Conservation (phyloP, 2,113 vertebrate genomes). For the Vanacampus margaritifer region DNA sequence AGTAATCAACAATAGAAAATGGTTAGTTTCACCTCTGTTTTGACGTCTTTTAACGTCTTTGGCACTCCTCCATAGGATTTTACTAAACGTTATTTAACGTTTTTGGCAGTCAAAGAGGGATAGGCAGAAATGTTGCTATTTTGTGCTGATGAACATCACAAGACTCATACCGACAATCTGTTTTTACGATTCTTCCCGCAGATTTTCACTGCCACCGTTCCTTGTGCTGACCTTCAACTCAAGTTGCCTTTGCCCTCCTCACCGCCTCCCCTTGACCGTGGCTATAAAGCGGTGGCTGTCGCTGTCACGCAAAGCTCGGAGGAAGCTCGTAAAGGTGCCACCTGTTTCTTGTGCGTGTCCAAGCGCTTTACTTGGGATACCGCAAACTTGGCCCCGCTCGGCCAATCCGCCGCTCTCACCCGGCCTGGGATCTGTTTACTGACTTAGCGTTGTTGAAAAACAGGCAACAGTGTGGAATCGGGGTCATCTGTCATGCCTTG, state of each 20-base stretch:
- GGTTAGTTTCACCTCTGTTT: too few relatives aligned
- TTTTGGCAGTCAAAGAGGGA: too few relatives aligned
- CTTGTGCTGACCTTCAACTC: constrained; percentile 21
- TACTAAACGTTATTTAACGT: too few relatives aligned
- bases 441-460: not conserved
- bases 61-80: too few relatives aligned
- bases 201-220: constrained; percentile 1
- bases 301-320: constrained; percentile 41
- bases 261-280: constrained; percentile 20
- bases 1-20: too few relatives aligned
- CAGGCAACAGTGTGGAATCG: not conserved
- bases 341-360: constrained; percentile 61
- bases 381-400: constrained; percentile 49
- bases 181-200: not conserved
- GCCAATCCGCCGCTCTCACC: constrained; percentile 16
- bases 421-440: constrained; percentile 32
- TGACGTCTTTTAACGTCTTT: too few relatives aligned
- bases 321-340: constrained; percentile 47
- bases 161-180: constrained; percentile 6
- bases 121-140: constrained; percentile 53
- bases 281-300: constrained; percentile 39
- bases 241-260: constrained; percentile 3
- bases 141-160: constrained; percentile 38
- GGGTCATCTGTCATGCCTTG: not conserved
- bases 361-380: constrained; percentile 54